Evolutionary conservation across 2,797 vertebrate genomes (phyloP), one percentile per base, ranked within the genome.

Genomic region (Enteromius paludinosus): DNA sequence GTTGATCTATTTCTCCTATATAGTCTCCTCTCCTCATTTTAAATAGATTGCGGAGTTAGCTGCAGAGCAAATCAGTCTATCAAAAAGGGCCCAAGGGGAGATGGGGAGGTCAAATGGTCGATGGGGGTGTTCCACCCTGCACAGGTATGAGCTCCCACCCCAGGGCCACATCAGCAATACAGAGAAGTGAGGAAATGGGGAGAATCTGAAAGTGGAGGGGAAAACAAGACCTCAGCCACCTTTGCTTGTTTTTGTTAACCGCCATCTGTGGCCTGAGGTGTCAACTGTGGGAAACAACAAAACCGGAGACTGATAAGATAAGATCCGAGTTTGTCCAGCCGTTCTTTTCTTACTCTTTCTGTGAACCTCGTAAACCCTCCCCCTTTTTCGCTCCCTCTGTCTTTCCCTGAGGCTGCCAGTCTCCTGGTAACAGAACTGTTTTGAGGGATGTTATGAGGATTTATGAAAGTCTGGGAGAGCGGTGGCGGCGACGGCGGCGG

Each of bases 371-470:
- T 91, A 90, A 76, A 76, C 88, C 90, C 88, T 92, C 87, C 68
- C 87, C 85, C 83, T 86, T 89, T 80, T 87, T 79, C 30, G 71
- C 47, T 74, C 80, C 64, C 72, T 79, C 69, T 79, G 59, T 82
- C 47, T 62, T 38, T 73, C 65, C 88, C 93, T 87, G 4, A 83
- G 87, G 93, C 86, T 73, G 89, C 81, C 89, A 88, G 82, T 88
- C 90, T 90, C 85, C 81, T 83, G 88, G 90, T 89, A 86, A 85
- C 88, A 90, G 75, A 54, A 84, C 87, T 85, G 91, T 90, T 91
- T 88, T 93, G 92, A 92, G 87, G 87, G 91, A 94, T 92, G 91
- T 92, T 90, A 91, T 89, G 78, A 89, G 91, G 92, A 93, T 95
- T 94, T 95, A 94, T 94, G 92, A 92, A 92, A 47, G 64, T 52